These are phyloP conservation scores for Nothoprocta pentlandii DNA, from an alignment of 2,113 vertebrate genomes.

Conservation along the genomic window DNA sequence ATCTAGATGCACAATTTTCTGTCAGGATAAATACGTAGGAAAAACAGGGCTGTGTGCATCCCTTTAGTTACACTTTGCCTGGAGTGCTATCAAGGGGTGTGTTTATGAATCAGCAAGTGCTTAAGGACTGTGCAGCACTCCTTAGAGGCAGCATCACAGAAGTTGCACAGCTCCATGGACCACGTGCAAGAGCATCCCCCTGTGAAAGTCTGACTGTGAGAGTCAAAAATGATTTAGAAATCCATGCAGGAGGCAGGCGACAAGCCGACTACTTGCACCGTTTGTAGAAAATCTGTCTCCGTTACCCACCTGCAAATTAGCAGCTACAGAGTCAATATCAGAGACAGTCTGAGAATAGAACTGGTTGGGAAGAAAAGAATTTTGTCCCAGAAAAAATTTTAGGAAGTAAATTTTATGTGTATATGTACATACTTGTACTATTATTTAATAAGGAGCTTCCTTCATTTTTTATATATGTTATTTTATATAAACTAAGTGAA, in stretches of 20 bases:
- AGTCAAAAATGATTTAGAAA: not conserved
- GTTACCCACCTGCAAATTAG: not conserved
- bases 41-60: not conserved
- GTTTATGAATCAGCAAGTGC: not conserved
- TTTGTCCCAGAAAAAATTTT: not conserved
- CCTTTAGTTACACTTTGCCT: not conserved
- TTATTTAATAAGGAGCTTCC: not conserved
- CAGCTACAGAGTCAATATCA: not conserved
- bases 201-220: not conserved
- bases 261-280: not conserved
- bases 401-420: not conserved
- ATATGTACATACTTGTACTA: not conserved
- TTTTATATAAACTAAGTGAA: too few species aligned
- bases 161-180: not conserved
- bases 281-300: not conserved
- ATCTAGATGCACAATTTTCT: not conserved
- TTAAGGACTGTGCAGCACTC: not conserved
- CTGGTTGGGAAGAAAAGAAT: not conserved
- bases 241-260: not conserved
- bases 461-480: too few species aligned
- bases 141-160: rapidly evolving
- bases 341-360: not conserved
- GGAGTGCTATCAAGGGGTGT: not conserved
- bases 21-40: not conserved
- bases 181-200: not conserved